A percentile compares a stretch with the other conserved stretches of the same genome.
phyloP scores from a whole-genome alignment of 1,140 invertebrate species.

The Bombus polaris region DNA sequence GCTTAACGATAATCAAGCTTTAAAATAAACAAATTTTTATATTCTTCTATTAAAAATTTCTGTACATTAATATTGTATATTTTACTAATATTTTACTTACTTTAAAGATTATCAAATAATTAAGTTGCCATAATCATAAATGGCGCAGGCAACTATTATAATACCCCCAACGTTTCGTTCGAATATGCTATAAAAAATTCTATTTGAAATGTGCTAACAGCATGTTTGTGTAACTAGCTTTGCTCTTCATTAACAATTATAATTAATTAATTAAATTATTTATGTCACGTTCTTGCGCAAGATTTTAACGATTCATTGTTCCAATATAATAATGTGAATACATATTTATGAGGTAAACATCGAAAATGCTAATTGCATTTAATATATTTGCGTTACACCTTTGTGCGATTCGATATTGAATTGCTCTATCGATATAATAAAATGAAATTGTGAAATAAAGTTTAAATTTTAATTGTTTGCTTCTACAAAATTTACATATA shows the following conservation, averaged over 20 bases:
- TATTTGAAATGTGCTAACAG: background rate
- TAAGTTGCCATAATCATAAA: background rate
- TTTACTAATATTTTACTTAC: too few species aligned
- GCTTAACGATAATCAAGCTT: too few species aligned
- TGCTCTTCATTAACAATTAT: background rate
- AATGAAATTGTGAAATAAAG: background rate
- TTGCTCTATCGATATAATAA: background rate
- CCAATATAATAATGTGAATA: background rate
- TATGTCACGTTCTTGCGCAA: background rate
- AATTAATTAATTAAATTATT: background rate
- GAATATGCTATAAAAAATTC: background rate
- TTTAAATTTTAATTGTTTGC: background rate
- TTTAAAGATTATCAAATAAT: too few species aligned
- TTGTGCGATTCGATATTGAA: background rate
- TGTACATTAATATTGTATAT: too few species aligned
- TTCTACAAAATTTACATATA: background rate
- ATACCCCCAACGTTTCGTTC: too few species aligned
- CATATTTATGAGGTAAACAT: background rate
- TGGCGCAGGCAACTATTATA: too few species aligned
- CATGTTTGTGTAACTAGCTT: background rate
- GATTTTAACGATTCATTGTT: background rate
- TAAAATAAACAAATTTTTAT: too few species aligned
- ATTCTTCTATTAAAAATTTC: too few species aligned
- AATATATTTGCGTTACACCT: background rate
- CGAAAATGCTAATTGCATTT: background rate